These are phyloP conservation scores for Poeciliopsis infans DNA, from an alignment of 2,797 vertebrate genomes.

Conservation along the genomic window DNA sequence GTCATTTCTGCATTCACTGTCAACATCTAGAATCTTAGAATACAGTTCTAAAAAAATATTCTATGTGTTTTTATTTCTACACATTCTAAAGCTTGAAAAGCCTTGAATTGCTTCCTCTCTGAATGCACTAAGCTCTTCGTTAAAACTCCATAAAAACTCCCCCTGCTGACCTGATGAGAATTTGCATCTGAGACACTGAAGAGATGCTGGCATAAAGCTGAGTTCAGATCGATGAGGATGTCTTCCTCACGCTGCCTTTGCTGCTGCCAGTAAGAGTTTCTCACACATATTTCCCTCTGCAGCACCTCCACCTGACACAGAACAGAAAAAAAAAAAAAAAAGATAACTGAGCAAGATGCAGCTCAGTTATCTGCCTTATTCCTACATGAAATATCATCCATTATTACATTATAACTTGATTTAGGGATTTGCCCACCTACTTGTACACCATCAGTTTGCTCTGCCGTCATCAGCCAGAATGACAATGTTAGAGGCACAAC, in stretches of 20 bases:
- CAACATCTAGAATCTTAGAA: conserved; percentile 20
- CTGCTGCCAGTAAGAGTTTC: conserved; percentile 78
- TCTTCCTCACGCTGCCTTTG: conserved; percentile 83
- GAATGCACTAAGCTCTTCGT: neutral
- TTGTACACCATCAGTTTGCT: conserved; percentile 77
- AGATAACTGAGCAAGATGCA: neutral
- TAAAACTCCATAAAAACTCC: neutral
- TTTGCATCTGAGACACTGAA: conserved; percentile 44
- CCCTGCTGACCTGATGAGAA: conserved; percentile 58
- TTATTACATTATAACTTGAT: neutral
- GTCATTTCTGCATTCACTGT: conserved; percentile 9
- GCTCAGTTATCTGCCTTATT: neutral
- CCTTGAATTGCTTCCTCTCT: conserved; percentile 6
- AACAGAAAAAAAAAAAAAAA: conserved; percentile 10
- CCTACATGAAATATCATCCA: neutral
- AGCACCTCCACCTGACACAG: conserved; percentile 79
- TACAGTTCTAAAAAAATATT: neutral
- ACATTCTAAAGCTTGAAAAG: conserved; percentile 17
- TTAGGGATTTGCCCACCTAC: conserved; percentile 58
- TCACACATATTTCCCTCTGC: conserved; percentile 79
- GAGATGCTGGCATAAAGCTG: conserved; percentile 64
- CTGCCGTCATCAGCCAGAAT: conserved; percentile 72
- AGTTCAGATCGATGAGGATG: conserved; percentile 78
- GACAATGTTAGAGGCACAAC: conserved; percentile 84
- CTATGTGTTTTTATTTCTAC: conserved; percentile 3